These are phyloP conservation scores for Petroica traversi DNA, from an alignment of 2,113 vertebrate species.

Conservation along the genomic window DNA sequence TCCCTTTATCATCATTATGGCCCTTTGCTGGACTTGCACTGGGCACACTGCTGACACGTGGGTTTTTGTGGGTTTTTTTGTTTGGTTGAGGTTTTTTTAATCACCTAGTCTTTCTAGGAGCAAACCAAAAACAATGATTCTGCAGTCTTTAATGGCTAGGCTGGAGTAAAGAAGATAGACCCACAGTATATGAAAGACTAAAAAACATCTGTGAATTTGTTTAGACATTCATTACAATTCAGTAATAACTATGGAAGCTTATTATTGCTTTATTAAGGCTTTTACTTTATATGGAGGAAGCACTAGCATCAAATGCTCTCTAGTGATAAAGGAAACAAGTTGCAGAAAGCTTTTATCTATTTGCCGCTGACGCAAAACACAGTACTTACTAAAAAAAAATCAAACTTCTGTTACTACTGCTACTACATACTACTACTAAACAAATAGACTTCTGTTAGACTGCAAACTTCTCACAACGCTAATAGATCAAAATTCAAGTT, in stretches of 20 bases:
- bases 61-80: fast-evolving
- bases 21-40: neutral
- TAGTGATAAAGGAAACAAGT: slow-evolving; percentile 54
- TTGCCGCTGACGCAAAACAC: slow-evolving; percentile 53
- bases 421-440: neutral
- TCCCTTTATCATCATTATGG: neutral
- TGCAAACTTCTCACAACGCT: neutral
- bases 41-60: neutral
- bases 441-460: slow-evolving; percentile 3
- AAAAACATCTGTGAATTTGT: slow-evolving; percentile 22
- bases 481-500: slow-evolving; percentile 29
- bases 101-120: slow-evolving; percentile 8
- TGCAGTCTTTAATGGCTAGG: neutral
- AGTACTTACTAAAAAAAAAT: slow-evolving; percentile 18
- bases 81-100: neutral
- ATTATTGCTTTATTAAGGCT: slow-evolving; percentile 52
- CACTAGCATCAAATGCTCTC: slow-evolving; percentile 47
- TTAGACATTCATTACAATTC: slow-evolving; percentile 42
- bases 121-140: neutral
- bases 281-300: slow-evolving; percentile 49
- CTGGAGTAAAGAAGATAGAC: slow-evolving; percentile 18
- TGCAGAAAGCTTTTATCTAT: slow-evolving; percentile 52
- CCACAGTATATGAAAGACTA: slow-evolving; percentile 7
- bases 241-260: slow-evolving; percentile 26
- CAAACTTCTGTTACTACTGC: neutral